A percentile compares a stretch with the other conserved stretches of the same genome.
These are phyloP conservation scores for Heteronetta atricapilla DNA, from an alignment of 2,113 vertebrate species.

Conservation along the genomic window DNA sequence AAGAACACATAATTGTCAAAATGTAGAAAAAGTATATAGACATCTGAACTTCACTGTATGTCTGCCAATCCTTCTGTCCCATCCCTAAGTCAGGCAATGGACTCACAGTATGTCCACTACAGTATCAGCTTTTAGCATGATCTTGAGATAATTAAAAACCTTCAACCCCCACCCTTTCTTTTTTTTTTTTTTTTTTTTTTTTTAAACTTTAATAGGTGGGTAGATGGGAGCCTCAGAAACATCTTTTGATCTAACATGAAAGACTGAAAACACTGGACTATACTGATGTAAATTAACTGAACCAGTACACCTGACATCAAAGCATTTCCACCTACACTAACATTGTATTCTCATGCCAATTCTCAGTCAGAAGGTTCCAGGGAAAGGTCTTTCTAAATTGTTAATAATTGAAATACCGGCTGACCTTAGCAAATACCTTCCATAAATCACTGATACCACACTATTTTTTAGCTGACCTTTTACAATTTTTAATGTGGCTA, in stretches of 20 bases:
- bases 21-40: not conserved
- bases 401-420: not conserved
- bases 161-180: rapidly evolving
- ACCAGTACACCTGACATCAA: not conserved
- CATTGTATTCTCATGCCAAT: not conserved
- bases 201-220: not conserved
- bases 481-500: not conserved
- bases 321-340: not conserved
- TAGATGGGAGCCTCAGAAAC: not conserved
- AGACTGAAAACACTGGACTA: not conserved
- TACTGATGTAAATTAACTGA: not conserved
- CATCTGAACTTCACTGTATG: rapidly evolving
- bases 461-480: not conserved
- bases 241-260: not conserved
- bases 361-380: not conserved
- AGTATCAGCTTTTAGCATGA: not conserved
- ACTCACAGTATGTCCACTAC: not conserved
- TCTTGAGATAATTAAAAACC: not conserved
- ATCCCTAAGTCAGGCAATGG: not conserved
- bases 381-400: not conserved
- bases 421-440: not conserved
- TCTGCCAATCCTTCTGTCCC: not conserved
- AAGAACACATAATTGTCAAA: not conserved
- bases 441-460: not conserved
- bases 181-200: too few species aligned